These are phyloP conservation scores for Neelides folsomi DNA, from an alignment of 2,888 invertebrate genomes.

Conservation along the genomic window DNA sequence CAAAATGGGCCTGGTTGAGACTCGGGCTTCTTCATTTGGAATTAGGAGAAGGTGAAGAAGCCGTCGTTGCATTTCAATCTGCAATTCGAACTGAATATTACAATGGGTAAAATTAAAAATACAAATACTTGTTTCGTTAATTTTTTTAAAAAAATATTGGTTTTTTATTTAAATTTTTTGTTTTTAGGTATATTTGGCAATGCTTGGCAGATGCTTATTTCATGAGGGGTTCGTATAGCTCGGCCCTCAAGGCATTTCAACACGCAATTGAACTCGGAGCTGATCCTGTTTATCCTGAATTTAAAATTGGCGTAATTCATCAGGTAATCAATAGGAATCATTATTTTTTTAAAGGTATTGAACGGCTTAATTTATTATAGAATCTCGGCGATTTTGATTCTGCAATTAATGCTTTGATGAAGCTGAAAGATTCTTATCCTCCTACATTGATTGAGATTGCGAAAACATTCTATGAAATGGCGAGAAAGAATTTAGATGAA, in stretches of 20 bases:
- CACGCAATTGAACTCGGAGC: slow-evolving; percentile 56
- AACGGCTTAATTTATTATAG: slow-evolving; percentile 34
- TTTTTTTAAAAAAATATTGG: not conserved
- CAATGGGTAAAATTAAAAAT: slow-evolving; percentile 47
- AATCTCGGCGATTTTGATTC: slow-evolving; percentile 56
- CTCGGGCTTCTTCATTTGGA: slow-evolving; percentile 68
- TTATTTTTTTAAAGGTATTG: not conserved
- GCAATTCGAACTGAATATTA: slow-evolving; percentile 42
- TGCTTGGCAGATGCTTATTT: slow-evolving; percentile 80
- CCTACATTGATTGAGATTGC: slow-evolving; percentile 67
- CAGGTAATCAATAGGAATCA: slow-evolving; percentile 42
- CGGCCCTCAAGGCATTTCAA: slow-evolving; percentile 75
- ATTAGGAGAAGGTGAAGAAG: slow-evolving; percentile 55
- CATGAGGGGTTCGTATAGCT: slow-evolving; percentile 73
- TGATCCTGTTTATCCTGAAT: slow-evolving; percentile 53
- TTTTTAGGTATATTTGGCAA: slow-evolving; percentile 52
- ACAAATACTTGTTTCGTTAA: not conserved
- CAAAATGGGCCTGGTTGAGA: slow-evolving; percentile 68
- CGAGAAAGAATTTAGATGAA: slow-evolving; percentile 50
- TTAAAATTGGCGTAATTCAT: slow-evolving; percentile 64
- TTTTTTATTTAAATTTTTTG: slow-evolving; percentile 1
- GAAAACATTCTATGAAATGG: slow-evolving; percentile 62
- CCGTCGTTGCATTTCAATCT: slow-evolving; percentile 60
- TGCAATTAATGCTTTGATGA: slow-evolving; percentile 55
- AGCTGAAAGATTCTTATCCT: slow-evolving; percentile 45